Evolutionary conservation across 2,797 vertebrate genomes (phyloP).

Genomic region (Lophotriccus pileatus): DNA sequence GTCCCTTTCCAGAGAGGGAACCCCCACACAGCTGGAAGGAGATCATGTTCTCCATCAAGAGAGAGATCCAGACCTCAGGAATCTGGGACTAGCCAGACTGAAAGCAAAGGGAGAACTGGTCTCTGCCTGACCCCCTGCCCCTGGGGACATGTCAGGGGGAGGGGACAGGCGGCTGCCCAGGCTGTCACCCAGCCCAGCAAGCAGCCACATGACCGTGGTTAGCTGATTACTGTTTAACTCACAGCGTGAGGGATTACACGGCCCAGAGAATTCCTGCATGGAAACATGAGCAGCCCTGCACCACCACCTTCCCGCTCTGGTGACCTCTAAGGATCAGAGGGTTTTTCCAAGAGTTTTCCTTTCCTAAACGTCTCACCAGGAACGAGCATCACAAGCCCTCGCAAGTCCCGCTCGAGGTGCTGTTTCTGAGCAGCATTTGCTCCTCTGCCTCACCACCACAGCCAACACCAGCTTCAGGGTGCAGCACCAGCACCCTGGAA

Average conservation of each 20-base stretch:
- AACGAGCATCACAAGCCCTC: background rate
- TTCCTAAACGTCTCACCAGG: background rate
- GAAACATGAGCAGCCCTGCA: constrained; percentile 12
- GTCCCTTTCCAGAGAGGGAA: background rate
- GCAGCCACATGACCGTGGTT: constrained; percentile 4
- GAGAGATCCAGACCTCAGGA: background rate
- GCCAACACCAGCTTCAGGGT: background rate
- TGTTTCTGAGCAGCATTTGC: background rate
- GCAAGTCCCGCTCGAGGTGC: rapidly evolving
- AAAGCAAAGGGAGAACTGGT: background rate
- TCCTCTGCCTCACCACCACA: background rate
- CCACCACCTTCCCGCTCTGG: background rate
- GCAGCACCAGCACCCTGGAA: background rate
- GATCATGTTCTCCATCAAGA: rapidly evolving
- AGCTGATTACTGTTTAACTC: constrained; percentile 65
- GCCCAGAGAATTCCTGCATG: constrained; percentile 47
- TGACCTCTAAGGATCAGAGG: constrained; percentile 43
- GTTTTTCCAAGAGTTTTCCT: background rate
- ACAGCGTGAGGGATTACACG: constrained; percentile 21
- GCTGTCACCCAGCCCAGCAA: background rate
- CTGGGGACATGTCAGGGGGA: background rate
- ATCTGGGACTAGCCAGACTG: background rate
- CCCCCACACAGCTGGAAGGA: background rate
- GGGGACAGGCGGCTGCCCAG: rapidly evolving
- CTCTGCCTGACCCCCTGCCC: background rate